phyloP scores from a whole-genome alignment of 1,140 invertebrate species.

The Heliconius melpomene region DNA sequence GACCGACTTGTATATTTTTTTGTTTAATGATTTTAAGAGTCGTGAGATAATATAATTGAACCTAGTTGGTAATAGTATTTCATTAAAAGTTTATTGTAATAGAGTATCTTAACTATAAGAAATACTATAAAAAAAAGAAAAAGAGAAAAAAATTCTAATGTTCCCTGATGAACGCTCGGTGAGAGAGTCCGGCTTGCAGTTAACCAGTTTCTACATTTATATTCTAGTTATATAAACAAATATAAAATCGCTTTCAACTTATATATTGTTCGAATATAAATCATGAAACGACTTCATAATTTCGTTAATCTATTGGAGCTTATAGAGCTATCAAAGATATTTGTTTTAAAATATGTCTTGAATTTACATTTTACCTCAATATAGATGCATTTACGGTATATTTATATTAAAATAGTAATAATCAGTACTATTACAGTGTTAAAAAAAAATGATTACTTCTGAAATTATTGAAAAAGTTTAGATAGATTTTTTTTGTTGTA shows the following conservation, averaged over 20 bases:
- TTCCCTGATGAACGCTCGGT: no score
- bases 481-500: no score
- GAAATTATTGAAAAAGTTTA: no score
- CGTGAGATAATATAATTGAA: no score
- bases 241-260: constrained; percentile 18
- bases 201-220: no score
- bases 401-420: neutral
- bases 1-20: no score
- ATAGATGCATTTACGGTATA: neutral
- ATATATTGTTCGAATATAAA: constrained; percentile 39
- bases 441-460: no score
- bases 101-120: neutral
- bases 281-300: constrained; percentile 46
- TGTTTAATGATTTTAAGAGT: no score
- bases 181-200: no score
- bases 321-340: constrained; percentile 49
- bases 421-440: neutral
- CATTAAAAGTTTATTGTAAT: neutral
- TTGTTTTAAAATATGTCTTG: constrained; percentile 31
- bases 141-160: no score
- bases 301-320: constrained; percentile 53
- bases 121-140: no score
- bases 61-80: no score
- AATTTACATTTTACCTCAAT: constrained; percentile 18
- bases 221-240: neutral